Conservation (phyloP, 2,113 vertebrate genomes). For the Psettodes erumei region DNA sequence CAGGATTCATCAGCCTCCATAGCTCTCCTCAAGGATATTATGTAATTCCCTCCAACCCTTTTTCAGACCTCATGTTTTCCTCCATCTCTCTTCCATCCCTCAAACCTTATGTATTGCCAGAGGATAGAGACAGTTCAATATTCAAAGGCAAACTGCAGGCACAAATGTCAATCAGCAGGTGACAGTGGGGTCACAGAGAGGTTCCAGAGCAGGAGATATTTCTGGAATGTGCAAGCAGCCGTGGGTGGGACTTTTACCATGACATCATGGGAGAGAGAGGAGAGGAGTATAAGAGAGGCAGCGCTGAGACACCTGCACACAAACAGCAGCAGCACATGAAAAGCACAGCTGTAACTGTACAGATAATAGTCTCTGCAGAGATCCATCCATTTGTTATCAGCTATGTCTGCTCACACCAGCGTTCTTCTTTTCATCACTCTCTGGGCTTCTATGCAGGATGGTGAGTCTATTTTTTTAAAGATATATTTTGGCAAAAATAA, state of each 20-base stretch:
- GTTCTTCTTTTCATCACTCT: slow-evolving; percentile 70
- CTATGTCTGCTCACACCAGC: slow-evolving; percentile 61
- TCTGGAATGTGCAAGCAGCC: slow-evolving; percentile 60
- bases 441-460: slow-evolving; percentile 70
- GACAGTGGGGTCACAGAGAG: slow-evolving; percentile 1
- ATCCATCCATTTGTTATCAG: slow-evolving; percentile 22
- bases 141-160: slow-evolving; percentile 10
- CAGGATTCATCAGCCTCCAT: background rate
- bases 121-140: slow-evolving; percentile 5
- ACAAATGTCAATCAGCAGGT: slow-evolving; percentile 15
- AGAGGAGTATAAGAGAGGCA: slow-evolving; percentile 51
- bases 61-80: background rate
- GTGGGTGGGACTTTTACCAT: slow-evolving; percentile 61
- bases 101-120: background rate
- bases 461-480: slow-evolving; percentile 52
- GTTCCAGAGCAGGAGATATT: slow-evolving; percentile 47
- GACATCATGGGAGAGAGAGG: slow-evolving; percentile 60
- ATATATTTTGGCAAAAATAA: background rate
- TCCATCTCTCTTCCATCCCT: background rate
- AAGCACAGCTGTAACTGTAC: slow-evolving; percentile 1
- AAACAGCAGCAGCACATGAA: slow-evolving; percentile 40
- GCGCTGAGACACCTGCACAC: slow-evolving; percentile 71
- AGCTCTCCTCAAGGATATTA: background rate
- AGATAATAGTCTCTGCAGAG: slow-evolving; percentile 32
- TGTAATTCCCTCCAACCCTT: background rate